Conservation (phyloP, 2,888 invertebrate genomes). For the Stenotaenia linearis region DNA sequence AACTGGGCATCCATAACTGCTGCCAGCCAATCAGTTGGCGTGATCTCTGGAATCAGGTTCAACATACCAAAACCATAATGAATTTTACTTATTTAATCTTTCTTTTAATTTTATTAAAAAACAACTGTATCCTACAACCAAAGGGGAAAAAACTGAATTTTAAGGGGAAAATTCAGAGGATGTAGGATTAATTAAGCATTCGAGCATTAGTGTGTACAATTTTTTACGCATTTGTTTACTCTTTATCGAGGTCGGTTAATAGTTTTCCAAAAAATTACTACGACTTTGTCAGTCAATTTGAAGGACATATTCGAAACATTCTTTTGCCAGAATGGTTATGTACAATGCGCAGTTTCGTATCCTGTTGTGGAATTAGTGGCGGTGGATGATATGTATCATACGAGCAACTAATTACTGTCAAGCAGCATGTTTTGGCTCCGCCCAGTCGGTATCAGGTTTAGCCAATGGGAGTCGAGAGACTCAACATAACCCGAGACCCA, state of each 20-base stretch:
- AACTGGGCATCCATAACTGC: background rate
- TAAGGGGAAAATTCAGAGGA: too few species aligned
- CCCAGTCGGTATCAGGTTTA: background rate
- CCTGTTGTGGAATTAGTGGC: background rate
- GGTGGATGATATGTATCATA: background rate
- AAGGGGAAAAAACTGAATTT: background rate
- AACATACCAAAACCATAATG: background rate
- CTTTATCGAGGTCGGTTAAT: background rate
- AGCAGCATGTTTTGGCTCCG: background rate
- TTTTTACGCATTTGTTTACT: background rate
- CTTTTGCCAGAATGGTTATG: background rate
- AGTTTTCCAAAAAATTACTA: background rate
- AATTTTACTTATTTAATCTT: background rate
- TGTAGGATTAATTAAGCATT: too few species aligned
- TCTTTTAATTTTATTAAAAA: background rate
- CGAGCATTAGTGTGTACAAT: too few species aligned
- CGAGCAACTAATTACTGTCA: slow-evolving; percentile 19
- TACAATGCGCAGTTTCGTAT: background rate
- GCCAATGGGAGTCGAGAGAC: background rate
- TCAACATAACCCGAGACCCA: background rate
- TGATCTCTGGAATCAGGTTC: background rate
- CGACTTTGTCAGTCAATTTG: background rate
- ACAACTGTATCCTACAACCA: background rate
- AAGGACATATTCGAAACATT: background rate
- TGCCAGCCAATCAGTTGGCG: background rate